Evolutionary conservation across 1,140 invertebrate genomes (phyloP).

Genomic region (Cecropterus lyciades): DNA sequence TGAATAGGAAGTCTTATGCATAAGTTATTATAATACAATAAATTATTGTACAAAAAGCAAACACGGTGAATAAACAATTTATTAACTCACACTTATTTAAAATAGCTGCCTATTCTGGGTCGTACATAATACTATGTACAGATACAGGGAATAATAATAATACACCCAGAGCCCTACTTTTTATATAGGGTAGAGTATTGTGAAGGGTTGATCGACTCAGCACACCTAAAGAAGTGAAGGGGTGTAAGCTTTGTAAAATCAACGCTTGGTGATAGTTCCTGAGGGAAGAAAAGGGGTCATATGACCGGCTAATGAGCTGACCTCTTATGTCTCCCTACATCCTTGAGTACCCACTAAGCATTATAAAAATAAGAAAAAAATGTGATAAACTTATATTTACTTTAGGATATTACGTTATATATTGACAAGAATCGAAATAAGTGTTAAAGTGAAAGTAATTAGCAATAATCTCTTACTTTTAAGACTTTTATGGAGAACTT

Average conservation of each 20-base stretch:
- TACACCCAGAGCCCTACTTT: conserved; percentile 12
- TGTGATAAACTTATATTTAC: not conserved
- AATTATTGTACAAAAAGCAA: too few species aligned
- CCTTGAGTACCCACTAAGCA: not conserved
- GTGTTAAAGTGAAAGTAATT: too few species aligned
- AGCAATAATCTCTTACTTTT: too few species aligned
- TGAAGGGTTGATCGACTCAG: conserved; percentile 20
- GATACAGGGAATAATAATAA: not conserved
- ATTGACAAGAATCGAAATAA: too few species aligned
- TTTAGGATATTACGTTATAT: not conserved
- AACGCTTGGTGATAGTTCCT: conserved; percentile 14
- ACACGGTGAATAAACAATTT: too few species aligned
- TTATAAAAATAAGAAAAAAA: not conserved
- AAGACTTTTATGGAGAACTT: too few species aligned
- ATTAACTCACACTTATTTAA: too few species aligned
- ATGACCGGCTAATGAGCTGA: conserved; percentile 16
- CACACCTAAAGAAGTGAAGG: conserved; percentile 24
- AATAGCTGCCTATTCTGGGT: not conserved
- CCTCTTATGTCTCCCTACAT: conserved; percentile 11
- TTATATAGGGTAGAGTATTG: conserved; percentile 5
- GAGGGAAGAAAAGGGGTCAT: conserved; percentile 22
- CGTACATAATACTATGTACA: not conserved
- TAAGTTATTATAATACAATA: too few species aligned
- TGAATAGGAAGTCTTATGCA: too few species aligned
- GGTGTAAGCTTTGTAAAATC: conserved; percentile 22